Evolutionary conservation across 2,888 invertebrate genomes (phyloP).

Genomic region (Phanerotoma sp.): DNA sequence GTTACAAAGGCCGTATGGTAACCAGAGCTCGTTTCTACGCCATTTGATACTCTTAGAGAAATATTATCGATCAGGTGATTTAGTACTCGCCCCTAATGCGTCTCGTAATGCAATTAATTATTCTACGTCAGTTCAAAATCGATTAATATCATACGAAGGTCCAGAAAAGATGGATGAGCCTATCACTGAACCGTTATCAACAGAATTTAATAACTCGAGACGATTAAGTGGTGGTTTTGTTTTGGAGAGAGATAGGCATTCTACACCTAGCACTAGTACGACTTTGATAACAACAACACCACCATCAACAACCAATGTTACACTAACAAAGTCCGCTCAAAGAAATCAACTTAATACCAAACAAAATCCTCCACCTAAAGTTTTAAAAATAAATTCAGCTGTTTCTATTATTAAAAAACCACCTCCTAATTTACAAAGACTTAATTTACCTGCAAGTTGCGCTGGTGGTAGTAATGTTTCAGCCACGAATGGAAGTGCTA

Average conservation of each 20-base stretch:
- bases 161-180: slow-evolving; percentile 55
- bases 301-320: slow-evolving; percentile 5
- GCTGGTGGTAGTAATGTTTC: slow-evolving; percentile 4
- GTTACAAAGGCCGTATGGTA: slow-evolving; percentile 82
- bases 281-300: slow-evolving; percentile 21
- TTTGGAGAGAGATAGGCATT: slow-evolving; percentile 44
- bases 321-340: slow-evolving; percentile 17
- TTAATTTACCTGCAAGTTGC: slow-evolving; percentile 42
- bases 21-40: slow-evolving; percentile 80
- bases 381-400: slow-evolving; percentile 49
- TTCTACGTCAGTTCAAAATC: slow-evolving; percentile 76
- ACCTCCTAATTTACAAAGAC: slow-evolving; percentile 50
- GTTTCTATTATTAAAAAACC: slow-evolving; percentile 56
- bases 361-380: slow-evolving; percentile 37
- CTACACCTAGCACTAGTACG: slow-evolving; percentile 37
- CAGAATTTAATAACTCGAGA: slow-evolving; percentile 47
- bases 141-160: slow-evolving; percentile 74
- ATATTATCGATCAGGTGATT: slow-evolving; percentile 78
- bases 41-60: slow-evolving; percentile 81
- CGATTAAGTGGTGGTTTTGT: slow-evolving; percentile 52
- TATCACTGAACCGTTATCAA: slow-evolving; percentile 46
- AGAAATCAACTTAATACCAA: slow-evolving; percentile 13
- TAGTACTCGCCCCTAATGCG: slow-evolving; percentile 73
- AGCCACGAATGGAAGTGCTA: slow-evolving; percentile 35
- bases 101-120: slow-evolving; percentile 75